Conservation (phyloP, 2,113 vertebrate species). For the Notiomystis cincta region DNA sequence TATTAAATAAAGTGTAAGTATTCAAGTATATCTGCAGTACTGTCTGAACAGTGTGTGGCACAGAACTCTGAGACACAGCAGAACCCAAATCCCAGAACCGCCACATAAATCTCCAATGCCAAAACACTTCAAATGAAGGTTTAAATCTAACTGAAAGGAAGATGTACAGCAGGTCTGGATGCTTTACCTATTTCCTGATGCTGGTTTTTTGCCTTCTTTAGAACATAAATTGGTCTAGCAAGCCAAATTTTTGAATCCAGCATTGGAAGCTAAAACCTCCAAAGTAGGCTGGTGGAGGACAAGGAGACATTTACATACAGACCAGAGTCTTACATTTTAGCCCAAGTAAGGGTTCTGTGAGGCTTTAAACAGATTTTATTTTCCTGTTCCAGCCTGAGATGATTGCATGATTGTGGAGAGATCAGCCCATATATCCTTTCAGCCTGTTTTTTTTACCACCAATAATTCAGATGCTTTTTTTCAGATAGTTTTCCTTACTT, state of each 20-base stretch:
- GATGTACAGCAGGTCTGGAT: neutral
- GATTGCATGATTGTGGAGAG: neutral
- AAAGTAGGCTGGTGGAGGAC: neutral
- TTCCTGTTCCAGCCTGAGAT: neutral
- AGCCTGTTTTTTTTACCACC: neutral
- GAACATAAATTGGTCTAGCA: neutral
- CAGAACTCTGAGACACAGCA: constrained; percentile 8
- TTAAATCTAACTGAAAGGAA: constrained; percentile 21
- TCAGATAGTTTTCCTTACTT: neutral
- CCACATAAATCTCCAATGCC: neutral
- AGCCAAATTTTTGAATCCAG: neutral
- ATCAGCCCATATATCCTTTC: neutral
- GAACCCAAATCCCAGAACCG: neutral
- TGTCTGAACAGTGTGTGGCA: neutral
- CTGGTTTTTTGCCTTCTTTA: constrained; percentile 13
- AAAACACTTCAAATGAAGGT: neutral
- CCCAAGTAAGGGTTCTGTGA: neutral
- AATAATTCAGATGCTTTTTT: neutral
- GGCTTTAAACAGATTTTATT: neutral
- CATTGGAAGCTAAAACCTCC: neutral
- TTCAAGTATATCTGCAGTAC: neutral
- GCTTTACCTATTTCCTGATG: neutral
- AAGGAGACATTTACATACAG: neutral
- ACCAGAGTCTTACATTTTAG: neutral
- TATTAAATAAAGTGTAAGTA: neutral